Evolutionary conservation across 2,113 vertebrate genomes (phyloP).

Genomic region (Raja brachyura): DNA sequence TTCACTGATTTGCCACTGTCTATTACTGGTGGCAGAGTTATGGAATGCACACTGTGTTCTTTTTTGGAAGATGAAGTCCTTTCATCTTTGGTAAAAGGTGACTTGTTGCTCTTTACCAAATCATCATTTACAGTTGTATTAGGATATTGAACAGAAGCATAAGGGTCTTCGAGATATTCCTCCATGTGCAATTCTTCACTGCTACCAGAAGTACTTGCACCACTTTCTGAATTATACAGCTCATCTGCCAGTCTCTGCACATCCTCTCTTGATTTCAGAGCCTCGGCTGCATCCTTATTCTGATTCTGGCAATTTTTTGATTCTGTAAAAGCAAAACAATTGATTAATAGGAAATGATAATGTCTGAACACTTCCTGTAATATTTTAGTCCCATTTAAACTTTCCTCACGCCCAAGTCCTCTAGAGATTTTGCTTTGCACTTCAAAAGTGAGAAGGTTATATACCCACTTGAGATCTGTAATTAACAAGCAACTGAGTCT

Average conservation of each 20-base stretch:
- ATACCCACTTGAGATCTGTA: too few relatives aligned
- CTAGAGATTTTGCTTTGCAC: neutral
- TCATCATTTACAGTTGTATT: neutral
- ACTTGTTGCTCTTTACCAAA: neutral
- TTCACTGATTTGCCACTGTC: neutral
- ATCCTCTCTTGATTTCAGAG: neutral
- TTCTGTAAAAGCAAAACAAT: neutral
- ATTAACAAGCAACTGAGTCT: neutral
- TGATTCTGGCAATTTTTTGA: neutral
- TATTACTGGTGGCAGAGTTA: neutral
- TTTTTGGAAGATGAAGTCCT: neutral
- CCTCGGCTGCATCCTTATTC: neutral
- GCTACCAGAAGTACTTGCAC: neutral
- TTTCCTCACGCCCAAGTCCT: too few relatives aligned
- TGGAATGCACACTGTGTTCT: neutral
- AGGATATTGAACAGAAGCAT: neutral
- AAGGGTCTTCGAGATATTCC: neutral
- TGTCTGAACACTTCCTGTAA: neutral
- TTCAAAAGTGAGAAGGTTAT: neutral
- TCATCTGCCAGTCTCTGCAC: conserved; percentile 16
- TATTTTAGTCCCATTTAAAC: neutral
- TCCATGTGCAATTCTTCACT: conserved; percentile 1
- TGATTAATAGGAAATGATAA: neutral
- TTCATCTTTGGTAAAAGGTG: conserved; percentile 13
- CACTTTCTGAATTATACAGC: conserved; percentile 21